Conservation (phyloP, 2,113 vertebrate species). For the Coryphaenoides rupestris region DNA sequence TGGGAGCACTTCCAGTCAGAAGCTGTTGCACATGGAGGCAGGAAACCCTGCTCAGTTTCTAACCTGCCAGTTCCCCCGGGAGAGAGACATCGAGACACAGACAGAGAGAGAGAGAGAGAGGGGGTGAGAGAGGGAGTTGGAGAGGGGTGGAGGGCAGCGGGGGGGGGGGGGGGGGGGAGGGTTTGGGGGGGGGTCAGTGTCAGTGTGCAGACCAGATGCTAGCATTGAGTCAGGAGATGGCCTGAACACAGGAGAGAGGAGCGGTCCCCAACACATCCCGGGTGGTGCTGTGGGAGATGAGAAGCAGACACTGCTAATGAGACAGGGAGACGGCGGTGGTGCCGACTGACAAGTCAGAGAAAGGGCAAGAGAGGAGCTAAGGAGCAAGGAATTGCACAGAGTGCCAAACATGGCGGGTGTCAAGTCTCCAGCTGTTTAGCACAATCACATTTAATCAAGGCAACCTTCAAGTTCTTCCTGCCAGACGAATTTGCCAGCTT, state of each 20-base stretch:
- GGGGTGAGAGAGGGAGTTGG: too few species aligned
- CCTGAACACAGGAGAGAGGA: not conserved
- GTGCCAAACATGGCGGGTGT: too few species aligned
- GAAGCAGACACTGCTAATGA: not conserved
- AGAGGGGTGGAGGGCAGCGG: too few species aligned
- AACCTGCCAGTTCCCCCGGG: slow-evolving; percentile 3
- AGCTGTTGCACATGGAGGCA: not conserved
- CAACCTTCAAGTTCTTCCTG: too few species aligned
- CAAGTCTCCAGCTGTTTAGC: too few species aligned
- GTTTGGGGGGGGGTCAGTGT: too few species aligned
- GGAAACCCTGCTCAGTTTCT: not conserved
- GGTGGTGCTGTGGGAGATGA: not conserved
- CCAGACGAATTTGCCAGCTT: too few species aligned
- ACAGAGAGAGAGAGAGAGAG: not conserved
- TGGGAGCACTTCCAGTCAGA: not conserved
- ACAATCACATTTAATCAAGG: too few species aligned
- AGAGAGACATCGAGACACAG: not conserved
- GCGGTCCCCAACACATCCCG: not conserved
- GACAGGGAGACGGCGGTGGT: not conserved
- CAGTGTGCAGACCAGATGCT: too few species aligned
- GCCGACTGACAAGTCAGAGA: not conserved
- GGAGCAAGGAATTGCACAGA: not conserved
- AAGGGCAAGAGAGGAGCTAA: not conserved
- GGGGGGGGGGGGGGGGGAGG: too few species aligned
- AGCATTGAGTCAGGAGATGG: too few species aligned